These are phyloP conservation scores for Sebastes taczanowskii DNA, from an alignment of 2,797 vertebrate genomes.

Conservation along the genomic window DNA sequence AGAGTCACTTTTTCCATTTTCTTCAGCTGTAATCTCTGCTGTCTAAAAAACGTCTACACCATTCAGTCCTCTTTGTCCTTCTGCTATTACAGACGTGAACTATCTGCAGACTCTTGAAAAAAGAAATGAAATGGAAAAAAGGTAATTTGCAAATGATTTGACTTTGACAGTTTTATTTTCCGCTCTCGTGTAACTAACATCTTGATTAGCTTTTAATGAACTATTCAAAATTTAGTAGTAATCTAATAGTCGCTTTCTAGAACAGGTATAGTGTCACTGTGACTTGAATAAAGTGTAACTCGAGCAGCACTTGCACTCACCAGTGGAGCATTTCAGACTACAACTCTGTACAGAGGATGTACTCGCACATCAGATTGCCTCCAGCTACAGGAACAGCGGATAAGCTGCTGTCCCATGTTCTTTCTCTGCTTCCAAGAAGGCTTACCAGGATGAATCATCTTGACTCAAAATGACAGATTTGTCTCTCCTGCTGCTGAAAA, in stretches of 20 bases:
- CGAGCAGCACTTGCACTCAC: constrained; percentile 17
- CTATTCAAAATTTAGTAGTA: neutral
- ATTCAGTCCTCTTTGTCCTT: neutral
- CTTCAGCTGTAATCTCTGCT: neutral
- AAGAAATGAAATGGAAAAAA: neutral
- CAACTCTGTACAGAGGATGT: neutral
- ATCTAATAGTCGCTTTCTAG: neutral
- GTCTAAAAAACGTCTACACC: neutral
- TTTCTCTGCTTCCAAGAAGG: constrained; percentile 14
- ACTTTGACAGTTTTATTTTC: neutral
- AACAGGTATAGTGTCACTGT: neutral
- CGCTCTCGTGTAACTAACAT: neutral
- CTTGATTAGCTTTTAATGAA: neutral
- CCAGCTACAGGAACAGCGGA: constrained; percentile 10
- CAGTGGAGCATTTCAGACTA: constrained; percentile 1
- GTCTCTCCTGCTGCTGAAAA: constrained; percentile 17
- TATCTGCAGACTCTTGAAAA: neutral
- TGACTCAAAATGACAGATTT: constrained; percentile 20
- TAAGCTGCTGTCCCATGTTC: constrained; percentile 37
- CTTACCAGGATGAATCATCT: constrained; percentile 33
- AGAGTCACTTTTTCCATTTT: neutral
- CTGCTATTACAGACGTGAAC: neutral
- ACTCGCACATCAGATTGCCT: constrained; percentile 19
- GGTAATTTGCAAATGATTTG: neutral
- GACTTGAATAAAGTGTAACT: constrained; percentile 30